Conservation (phyloP, 2,113 vertebrate genomes). For the Megaceryle maxima region DNA sequence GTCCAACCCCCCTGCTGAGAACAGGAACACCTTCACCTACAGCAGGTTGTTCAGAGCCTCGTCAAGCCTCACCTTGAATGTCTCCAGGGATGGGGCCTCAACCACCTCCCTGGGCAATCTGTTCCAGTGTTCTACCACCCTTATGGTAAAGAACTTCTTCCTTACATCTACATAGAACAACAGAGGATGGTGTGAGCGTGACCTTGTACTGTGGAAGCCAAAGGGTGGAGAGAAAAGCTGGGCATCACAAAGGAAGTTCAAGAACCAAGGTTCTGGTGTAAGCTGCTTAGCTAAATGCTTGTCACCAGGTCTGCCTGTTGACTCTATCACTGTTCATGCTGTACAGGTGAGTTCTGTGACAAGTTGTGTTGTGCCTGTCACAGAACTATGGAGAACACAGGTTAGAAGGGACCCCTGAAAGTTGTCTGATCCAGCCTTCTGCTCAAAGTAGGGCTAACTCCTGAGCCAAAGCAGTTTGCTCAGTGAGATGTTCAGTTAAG, state of each 20-base stretch:
- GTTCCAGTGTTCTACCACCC: no score
- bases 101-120: no score
- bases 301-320: neutral
- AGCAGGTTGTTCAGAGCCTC: no score
- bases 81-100: no score
- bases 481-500: fast-evolving
- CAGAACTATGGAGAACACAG: neutral
- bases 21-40: no score
- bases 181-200: neutral
- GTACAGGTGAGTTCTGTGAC: neutral
- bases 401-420: neutral
- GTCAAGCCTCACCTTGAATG: no score
- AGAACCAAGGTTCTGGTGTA: neutral
- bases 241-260: neutral
- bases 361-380: neutral
- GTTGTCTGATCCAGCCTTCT: fast-evolving
- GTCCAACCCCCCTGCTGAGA: no score
- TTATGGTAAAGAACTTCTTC: no score
- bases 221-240: neutral
- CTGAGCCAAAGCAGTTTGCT: neutral
- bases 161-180: neutral
- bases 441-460: neutral
- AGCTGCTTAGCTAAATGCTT: neutral
- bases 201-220: fast-evolving
- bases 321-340: neutral